These are phyloP conservation scores for Hemitrygon akajei DNA, from an alignment of 2,797 vertebrate species.

Conservation along the genomic window DNA sequence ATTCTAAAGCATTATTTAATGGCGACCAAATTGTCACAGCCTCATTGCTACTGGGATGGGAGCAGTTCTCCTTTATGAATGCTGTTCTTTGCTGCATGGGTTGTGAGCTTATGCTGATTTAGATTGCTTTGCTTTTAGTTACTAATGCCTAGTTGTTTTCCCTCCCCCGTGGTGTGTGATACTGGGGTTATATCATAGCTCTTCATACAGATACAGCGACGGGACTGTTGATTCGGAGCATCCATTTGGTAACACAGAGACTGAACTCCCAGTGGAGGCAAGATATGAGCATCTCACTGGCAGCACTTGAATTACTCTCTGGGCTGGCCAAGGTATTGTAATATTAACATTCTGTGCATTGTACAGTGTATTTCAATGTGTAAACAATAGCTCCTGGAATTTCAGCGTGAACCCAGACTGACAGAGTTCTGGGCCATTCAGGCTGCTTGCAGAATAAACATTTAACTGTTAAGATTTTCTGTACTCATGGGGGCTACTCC, in stretches of 20 bases:
- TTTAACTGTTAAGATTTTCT: too few relatives aligned
- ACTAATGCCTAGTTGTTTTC: conserved; percentile 79
- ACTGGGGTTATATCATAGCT: conserved; percentile 83
- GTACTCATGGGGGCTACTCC: too few relatives aligned
- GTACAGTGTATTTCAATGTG: background rate
- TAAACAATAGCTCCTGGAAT: background rate
- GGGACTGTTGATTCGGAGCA: conserved; percentile 89
- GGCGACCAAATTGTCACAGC: background rate
- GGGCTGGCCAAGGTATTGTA: conserved; percentile 84
- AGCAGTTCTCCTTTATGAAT: conserved; percentile 47
- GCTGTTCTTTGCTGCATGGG: conserved; percentile 40
- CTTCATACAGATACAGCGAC: conserved; percentile 95
- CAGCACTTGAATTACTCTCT: conserved; percentile 81
- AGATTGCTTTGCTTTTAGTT: conserved; percentile 65
- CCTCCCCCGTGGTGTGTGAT: conserved; percentile 77
- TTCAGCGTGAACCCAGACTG: background rate
- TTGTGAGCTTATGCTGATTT: conserved; percentile 49
- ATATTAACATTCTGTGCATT: background rate
- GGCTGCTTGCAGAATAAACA: background rate
- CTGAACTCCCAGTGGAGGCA: conserved; percentile 82
- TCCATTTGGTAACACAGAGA: conserved; percentile 83
- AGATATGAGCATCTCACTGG: conserved; percentile 84
- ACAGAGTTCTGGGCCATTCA: background rate
- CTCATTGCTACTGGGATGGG: conserved; percentile 38
- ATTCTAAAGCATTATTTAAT: background rate